These are phyloP conservation scores for Lemur catta DNA, from an alignment of 2,797 vertebrate species.

Conservation along the genomic window DNA sequence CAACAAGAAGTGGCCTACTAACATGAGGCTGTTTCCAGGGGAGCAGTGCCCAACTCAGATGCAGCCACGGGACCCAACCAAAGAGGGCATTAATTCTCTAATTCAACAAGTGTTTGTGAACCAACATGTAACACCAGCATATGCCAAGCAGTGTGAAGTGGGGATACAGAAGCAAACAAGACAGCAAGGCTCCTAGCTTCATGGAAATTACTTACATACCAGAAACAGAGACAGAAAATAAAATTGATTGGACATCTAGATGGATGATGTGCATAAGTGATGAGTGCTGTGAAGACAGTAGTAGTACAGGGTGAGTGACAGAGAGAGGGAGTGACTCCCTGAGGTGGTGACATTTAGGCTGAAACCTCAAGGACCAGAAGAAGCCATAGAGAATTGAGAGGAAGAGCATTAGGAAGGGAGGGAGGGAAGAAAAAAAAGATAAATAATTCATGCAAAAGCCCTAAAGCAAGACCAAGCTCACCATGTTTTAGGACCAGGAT, in stretches of 20 bases:
- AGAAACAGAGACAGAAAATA: not conserved
- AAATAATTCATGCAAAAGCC: not conserved
- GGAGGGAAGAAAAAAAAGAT: not conserved
- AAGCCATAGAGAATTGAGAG: not conserved
- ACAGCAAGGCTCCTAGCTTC: not conserved
- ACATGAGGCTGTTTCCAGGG: not conserved
- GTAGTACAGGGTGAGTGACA: not conserved
- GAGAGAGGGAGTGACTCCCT: not conserved
- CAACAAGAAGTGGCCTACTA: not conserved
- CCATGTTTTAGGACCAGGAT: not conserved
- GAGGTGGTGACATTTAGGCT: not conserved
- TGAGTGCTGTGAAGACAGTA: no score
- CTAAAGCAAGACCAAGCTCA: not conserved
- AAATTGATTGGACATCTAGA: not conserved
- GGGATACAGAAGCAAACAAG: not conserved
- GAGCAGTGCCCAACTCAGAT: not conserved
- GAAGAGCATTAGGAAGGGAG: not conserved
- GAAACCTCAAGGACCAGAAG: not conserved
- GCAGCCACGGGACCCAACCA: not conserved
- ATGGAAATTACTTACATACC: not conserved
- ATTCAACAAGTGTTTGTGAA: not conserved
- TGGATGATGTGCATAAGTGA: not conserved
- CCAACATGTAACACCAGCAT: no score
- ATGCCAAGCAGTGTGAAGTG: not conserved
- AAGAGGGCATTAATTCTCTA: not conserved